These are phyloP conservation scores for Nephila pilipes DNA, from an alignment of 1,140 invertebrate genomes.

Conservation along the genomic window DNA sequence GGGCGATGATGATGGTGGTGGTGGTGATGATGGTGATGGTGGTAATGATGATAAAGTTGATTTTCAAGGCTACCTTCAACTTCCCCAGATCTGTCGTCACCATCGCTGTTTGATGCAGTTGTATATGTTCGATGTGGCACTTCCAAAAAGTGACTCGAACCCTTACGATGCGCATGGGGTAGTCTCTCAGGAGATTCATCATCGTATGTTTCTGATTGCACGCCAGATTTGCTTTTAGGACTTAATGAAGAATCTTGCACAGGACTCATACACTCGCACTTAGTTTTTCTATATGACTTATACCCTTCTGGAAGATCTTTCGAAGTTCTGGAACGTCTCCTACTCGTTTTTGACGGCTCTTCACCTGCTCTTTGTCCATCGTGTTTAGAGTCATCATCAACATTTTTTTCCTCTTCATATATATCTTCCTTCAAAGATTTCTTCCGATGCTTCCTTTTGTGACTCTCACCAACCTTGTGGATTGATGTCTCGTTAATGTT, in stretches of 20 bases:
- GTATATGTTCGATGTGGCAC: background rate
- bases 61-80: background rate
- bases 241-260: background rate
- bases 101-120: background rate
- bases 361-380: background rate
- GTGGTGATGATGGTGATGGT: conserved; percentile 66
- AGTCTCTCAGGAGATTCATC: background rate
- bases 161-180: background rate
- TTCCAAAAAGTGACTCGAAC: conserved; percentile 57
- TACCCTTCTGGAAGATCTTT: background rate
- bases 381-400: background rate
- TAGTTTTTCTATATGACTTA: background rate
- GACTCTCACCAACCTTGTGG: background rate
- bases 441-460: conserved; percentile 24
- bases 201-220: background rate
- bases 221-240: background rate
- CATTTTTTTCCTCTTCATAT: background rate
- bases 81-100: conserved; percentile 2
- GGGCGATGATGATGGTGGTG: conserved; percentile 68
- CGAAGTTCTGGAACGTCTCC: background rate
- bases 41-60: conserved; percentile 45
- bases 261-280: background rate
- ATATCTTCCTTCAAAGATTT: conserved; percentile 10
- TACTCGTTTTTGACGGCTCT: background rate
- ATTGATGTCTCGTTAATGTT: background rate